Base-by-base conservation (phyloP, 2,113 vertebrate genomes). In the Embiotoca jacksoni region DNA sequence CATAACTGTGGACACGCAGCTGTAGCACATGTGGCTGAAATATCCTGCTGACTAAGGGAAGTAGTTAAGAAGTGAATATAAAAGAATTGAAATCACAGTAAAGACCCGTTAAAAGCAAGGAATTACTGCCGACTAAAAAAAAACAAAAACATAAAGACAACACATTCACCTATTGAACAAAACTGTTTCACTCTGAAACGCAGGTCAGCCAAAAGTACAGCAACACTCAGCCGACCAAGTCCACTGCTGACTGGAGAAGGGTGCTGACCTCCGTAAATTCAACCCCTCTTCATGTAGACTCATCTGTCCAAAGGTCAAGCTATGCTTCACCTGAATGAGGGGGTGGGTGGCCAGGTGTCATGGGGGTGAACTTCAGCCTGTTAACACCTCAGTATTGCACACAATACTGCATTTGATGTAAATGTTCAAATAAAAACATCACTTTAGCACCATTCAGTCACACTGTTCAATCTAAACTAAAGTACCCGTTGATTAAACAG, bases 271-370 rank as follows among this genome's bases (percentile, higher is more conserved):
- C 62, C 14, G 58, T 36, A 60, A 66, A 41, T 53, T 58, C 44
- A 64, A 33, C 49, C 72, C 80, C 52, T 50, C 80, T 57, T 63
- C 60, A 85, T 74, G 63, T 66, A 33, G 60, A 75, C 71, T 64
- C 61, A 63, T 81, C 76, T 8, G 73, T 84, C 83, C 87, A 91
- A 90, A 90, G 88, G 81, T 91, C 72, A 46, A 46, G 6, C 31
- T 8, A 46, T 60, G 31, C 31, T 66, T 68, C 50, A 60, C 56
- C 39, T 39, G 49, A 55, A 68, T 36, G 72, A 78, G 80, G 66
- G 72, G 55, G 32, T 0, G 64, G 44, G 54, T 35, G 36, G 11
- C 36, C 7, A 32, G 13, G 37, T 55, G 35, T 47, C 3, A 49
- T 15, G 30, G 14, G 41, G 37, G 6, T 44, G 30, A 11, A 47